Evolutionary conservation across 35 echinoderm and acorn worm species (phyloP).

Genomic region (Apostichopus californicus): DNA sequence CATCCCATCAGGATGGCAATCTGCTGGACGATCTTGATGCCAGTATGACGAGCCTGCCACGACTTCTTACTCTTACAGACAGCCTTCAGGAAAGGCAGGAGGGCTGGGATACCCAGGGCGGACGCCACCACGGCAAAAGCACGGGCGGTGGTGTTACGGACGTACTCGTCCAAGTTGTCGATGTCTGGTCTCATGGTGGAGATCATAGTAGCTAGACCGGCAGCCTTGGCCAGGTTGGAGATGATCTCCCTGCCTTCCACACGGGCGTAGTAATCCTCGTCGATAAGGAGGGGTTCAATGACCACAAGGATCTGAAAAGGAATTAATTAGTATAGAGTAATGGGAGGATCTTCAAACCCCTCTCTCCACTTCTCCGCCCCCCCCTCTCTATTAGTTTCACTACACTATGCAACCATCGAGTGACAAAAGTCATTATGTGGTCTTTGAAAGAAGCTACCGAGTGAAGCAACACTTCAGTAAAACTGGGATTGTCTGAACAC

Average conservation of each 20-base stretch:
- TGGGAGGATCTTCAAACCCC: no score
- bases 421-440: no score
- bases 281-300: conserved; percentile 96
- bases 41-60: conserved; percentile 99
- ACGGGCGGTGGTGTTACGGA: conserved; percentile 98
- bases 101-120: conserved; percentile 93
- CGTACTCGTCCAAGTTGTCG: conserved; percentile 99
- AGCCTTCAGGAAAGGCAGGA: conserved; percentile 98
- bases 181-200: conserved; percentile 99
- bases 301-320: conserved; percentile 90
- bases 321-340: no score
- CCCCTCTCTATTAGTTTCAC: no score
- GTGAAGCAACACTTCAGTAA: no score
- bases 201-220: conserved; percentile 99
- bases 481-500: no score
- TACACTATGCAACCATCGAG: no score
- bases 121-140: conserved; percentile 98
- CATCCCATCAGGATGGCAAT: conserved; percentile 99
- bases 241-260: conserved; percentile 99
- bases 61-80: conserved; percentile 99
- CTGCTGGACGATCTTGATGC: conserved; percentile 99
- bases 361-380: no score
- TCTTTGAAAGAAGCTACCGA: no score
- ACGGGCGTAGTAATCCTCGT: conserved; percentile 99
- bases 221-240: conserved; percentile 98